These are phyloP conservation scores for Pseudopipra pipra DNA, from an alignment of 2,113 vertebrate species.

Conservation along the genomic window DNA sequence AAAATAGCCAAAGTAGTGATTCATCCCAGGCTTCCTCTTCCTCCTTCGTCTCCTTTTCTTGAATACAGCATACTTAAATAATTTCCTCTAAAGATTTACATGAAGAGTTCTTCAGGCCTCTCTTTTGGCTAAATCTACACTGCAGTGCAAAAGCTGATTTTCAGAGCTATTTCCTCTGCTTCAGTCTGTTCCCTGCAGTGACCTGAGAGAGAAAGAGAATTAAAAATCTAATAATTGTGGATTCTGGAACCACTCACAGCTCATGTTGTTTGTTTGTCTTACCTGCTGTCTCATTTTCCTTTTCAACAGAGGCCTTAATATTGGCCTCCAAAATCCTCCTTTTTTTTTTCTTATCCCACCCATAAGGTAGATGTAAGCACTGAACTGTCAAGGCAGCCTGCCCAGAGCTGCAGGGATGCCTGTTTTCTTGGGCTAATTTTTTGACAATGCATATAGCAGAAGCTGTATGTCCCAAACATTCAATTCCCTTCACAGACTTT, in stretches of 20 bases:
- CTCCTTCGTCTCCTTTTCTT: neutral
- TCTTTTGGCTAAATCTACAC: neutral
- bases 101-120: neutral
- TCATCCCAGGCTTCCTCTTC: slow-evolving; percentile 30
- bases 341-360: neutral
- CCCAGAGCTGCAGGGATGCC: accelerated
- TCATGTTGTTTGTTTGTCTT: neutral
- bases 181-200: neutral
- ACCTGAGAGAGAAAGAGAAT: neutral
- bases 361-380: neutral
- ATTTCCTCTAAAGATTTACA: slow-evolving; percentile 23
- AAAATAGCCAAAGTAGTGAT: slow-evolving; percentile 31
- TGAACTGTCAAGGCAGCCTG: neutral
- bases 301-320: neutral
- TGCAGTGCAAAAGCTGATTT: neutral
- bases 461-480: neutral
- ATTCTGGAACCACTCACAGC: neutral
- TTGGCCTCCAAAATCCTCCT: neutral
- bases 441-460: neutral
- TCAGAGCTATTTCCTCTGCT: neutral
- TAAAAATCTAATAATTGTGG: neutral
- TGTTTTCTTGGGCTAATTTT: neutral
- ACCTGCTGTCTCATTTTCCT: neutral
- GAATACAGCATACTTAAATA: neutral
- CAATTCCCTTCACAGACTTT: neutral